phyloP scores from a whole-genome alignment of 2,113 vertebrate species.

The Tinamus guttatus region DNA sequence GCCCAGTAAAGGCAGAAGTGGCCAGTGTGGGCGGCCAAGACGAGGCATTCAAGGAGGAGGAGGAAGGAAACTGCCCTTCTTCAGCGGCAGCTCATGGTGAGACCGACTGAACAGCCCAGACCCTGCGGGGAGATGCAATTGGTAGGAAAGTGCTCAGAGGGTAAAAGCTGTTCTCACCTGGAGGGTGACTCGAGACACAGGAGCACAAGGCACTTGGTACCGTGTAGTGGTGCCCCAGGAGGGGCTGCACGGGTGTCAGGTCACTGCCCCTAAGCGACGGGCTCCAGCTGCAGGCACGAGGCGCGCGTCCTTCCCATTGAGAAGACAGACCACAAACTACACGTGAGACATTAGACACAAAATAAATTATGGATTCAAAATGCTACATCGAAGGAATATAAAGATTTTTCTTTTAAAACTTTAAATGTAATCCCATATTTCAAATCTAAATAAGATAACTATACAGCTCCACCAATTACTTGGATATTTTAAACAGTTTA shows the following conservation, averaged over 20 bases:
- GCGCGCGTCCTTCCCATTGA: neutral
- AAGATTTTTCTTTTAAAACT: neutral
- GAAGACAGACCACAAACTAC: conserved; percentile 12
- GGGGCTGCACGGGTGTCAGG: conserved; percentile 12
- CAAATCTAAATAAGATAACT: conserved; percentile 23
- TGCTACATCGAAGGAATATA: conserved; percentile 45
- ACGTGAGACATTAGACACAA: conserved; percentile 12
- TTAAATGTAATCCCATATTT: conserved; percentile 39
- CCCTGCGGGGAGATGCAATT: conserved; percentile 34
- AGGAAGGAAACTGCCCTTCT: neutral
- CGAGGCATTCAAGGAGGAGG: neutral
- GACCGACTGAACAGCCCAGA: neutral
- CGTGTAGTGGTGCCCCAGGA: conserved; percentile 41
- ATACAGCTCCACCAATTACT: conserved; percentile 46
- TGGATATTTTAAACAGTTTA: conserved; percentile 58
- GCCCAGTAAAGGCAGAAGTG: neutral
- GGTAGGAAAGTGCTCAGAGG: neutral
- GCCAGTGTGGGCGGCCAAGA: neutral
- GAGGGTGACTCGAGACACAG: conserved; percentile 32
- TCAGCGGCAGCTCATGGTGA: neutral
- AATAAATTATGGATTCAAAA: conserved; percentile 63
- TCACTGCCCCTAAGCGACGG: neutral
- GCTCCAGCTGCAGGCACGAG: neutral
- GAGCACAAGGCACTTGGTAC: conserved; percentile 57
- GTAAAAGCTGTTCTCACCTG: conserved; percentile 16